Conservation (phyloP, 1,140 invertebrate genomes). For the Chlorops oryzae region DNA sequence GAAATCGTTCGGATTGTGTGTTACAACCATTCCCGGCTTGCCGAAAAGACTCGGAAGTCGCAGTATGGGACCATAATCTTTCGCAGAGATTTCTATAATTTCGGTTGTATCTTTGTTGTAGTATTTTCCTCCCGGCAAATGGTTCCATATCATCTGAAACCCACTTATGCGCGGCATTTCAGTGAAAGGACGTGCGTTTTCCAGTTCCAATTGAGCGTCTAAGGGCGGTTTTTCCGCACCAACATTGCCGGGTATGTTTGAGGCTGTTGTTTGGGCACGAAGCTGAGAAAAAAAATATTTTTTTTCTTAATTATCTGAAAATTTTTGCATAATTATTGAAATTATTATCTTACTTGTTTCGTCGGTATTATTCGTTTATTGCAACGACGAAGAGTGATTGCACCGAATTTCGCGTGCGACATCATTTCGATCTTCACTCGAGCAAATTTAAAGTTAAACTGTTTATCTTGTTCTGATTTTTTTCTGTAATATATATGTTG, state of each 20-base stretch:
- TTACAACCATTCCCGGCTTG: neutral
- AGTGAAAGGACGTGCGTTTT: constrained; percentile 11
- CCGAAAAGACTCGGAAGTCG: constrained; percentile 12
- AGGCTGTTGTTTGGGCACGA: neutral
- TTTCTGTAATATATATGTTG: no score
- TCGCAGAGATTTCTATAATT: constrained; percentile 1
- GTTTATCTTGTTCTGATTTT: no score
- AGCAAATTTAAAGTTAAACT: no score
- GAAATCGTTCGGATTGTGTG: constrained; percentile 14
- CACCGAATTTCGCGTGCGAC: no score
- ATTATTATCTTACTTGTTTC: no score
- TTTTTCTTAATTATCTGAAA: no score
- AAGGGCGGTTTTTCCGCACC: no score
- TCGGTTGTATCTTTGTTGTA: constrained; percentile 1
- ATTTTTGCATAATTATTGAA: no score
- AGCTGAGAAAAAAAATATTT: no score
- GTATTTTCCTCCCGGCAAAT: constrained; percentile 12
- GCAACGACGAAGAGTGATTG: no score
- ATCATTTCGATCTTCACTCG: no score
- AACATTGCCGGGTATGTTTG: neutral
- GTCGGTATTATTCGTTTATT: no score
- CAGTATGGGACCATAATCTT: constrained; percentile 14
- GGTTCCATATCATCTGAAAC: constrained; percentile 6
- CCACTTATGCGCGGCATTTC: constrained; percentile 8
- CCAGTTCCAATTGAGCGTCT: neutral